phyloP scores from a whole-genome alignment of 1,140 invertebrate species.

The Anastatus disparis region DNA sequence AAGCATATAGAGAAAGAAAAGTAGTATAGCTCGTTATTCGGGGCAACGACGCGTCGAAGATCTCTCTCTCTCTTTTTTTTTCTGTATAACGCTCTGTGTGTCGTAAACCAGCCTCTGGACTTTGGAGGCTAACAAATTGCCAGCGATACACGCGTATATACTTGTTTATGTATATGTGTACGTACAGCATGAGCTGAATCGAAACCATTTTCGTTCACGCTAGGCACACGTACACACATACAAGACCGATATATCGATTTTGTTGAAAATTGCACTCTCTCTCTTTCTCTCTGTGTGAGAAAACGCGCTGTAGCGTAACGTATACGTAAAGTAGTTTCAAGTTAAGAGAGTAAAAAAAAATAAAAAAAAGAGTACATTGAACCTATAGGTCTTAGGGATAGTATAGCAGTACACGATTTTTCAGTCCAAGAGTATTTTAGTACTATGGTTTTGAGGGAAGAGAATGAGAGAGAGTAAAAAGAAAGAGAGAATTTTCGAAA shows the following conservation, averaged over 20 bases:
- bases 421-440: too few species aligned
- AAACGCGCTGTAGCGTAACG: too few species aligned
- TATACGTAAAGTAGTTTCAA: conserved; percentile 7
- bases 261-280: conserved; percentile 13
- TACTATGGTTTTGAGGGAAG: too few species aligned
- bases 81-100: neutral
- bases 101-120: conserved; percentile 11
- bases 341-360: too few species aligned
- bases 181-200: neutral
- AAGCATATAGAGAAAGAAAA: neutral
- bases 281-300: too few species aligned
- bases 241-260: conserved; percentile 31
- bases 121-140: conserved; percentile 21
- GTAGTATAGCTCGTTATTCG: conserved; percentile 4
- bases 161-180: too few species aligned
- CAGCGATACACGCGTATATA: conserved; percentile 6
- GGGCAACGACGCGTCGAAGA: neutral
- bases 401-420: too few species aligned
- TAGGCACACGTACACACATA: too few species aligned
- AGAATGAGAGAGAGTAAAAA: too few species aligned
- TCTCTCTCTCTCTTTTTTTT: neutral
- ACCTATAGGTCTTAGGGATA: too few species aligned
- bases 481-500: too few species aligned
- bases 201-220: conserved; percentile 6
- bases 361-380: too few species aligned